Percentiles rank a stretch among this genome's conserved stretches.
These are phyloP conservation scores for Axis porcinus DNA, from an alignment of 2,113 vertebrate genomes.

Conservation along the genomic window DNA sequence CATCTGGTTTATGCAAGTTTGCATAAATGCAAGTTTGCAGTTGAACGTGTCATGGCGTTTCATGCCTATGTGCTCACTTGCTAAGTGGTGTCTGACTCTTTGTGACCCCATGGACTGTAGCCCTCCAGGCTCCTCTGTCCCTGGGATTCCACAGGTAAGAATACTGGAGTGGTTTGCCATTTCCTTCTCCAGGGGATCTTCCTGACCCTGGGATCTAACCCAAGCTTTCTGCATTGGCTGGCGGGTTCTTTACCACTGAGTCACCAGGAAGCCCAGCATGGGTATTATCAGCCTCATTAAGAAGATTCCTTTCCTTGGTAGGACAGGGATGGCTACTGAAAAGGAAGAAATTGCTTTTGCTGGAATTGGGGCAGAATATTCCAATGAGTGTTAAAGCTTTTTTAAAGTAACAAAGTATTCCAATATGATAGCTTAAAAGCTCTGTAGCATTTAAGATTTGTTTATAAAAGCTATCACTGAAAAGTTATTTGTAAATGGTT, in stretches of 20 bases:
- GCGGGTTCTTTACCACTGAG: background rate
- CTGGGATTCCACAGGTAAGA: background rate
- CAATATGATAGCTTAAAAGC: background rate
- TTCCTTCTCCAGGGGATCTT: background rate
- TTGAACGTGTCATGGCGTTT: too few species aligned
- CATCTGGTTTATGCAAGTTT: accelerated
- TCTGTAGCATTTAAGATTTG: background rate
- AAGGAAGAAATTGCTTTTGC: accelerated
- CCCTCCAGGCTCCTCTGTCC: background rate
- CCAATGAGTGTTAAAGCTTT: background rate
- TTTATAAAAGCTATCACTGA: background rate
- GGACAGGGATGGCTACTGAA: background rate
- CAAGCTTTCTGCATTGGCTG: background rate
- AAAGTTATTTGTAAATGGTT: background rate
- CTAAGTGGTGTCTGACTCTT: background rate
- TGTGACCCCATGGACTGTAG: background rate
- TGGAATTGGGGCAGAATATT: background rate
- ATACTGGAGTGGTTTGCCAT: background rate
- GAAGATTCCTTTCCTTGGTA: background rate
- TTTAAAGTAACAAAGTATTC: background rate
- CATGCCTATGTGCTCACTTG: background rate
- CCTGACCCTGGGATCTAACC: background rate
- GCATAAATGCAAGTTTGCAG: too few species aligned
- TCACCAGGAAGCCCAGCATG: background rate
- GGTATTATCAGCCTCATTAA: background rate